Conservation (phyloP, 1,140 invertebrate species). For the Gyrodactylus bullatarudis region DNA sequence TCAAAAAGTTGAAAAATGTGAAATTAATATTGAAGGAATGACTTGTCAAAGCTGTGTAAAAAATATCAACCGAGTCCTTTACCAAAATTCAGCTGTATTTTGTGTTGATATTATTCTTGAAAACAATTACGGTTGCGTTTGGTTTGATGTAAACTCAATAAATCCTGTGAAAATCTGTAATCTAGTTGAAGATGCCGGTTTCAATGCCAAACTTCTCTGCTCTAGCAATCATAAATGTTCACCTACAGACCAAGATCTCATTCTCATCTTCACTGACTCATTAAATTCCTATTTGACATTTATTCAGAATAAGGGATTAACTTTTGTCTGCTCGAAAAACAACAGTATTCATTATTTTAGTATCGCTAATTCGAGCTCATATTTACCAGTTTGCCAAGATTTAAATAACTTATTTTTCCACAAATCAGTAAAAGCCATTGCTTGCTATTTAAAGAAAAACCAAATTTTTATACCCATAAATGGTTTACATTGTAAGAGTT, state of each 20-base stretch:
- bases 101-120: background rate
- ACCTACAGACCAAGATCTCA: background rate
- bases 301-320: too few relatives aligned
- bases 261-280: too few relatives aligned
- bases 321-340: too few relatives aligned
- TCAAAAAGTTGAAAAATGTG: background rate
- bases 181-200: background rate
- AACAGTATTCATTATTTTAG: background rate
- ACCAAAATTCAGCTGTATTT: background rate
- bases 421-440: background rate
- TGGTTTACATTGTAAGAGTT: background rate
- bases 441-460: background rate
- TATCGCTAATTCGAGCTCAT: background rate
- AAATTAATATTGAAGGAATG: constrained; percentile 1
- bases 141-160: background rate
- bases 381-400: background rate
- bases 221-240: background rate
- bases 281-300: too few relatives aligned
- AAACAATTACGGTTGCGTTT: background rate
- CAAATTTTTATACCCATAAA: background rate
- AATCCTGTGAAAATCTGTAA: background rate
- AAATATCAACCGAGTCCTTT: background rate
- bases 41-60: constrained; percentile 4
- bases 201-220: background rate
- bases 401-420: background rate